phyloP scores from a whole-genome alignment of 2,113 vertebrate genomes.

The Erpornis zantholeuca region DNA sequence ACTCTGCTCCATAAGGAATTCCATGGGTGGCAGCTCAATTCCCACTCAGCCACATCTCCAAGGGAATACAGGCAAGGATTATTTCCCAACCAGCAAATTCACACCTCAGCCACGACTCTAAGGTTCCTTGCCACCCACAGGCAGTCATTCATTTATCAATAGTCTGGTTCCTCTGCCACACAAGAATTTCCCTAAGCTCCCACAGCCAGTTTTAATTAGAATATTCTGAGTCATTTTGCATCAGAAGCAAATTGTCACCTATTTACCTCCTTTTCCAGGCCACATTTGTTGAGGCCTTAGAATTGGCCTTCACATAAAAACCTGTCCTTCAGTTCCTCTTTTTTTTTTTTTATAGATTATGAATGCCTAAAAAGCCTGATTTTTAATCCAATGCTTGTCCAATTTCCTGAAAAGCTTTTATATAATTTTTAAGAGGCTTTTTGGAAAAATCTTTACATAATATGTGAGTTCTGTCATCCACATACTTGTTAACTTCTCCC shows the following conservation, averaged over 20 bases:
- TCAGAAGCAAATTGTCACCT: neutral
- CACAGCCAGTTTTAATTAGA: neutral
- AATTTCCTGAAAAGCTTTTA: neutral
- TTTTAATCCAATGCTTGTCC: neutral
- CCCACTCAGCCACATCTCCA: neutral
- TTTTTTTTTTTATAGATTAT: neutral
- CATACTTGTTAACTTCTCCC: neutral
- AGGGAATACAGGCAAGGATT: neutral
- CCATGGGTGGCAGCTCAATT: neutral
- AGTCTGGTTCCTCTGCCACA: neutral
- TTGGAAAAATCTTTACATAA: neutral
- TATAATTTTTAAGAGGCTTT: neutral
- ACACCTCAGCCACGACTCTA: neutral
- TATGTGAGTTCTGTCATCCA: neutral
- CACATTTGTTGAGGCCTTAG: neutral
- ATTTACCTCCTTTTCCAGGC: neutral
- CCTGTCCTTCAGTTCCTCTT: neutral
- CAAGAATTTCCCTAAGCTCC: neutral
- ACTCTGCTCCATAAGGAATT: neutral
- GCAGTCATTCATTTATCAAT: neutral
- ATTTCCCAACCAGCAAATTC: neutral
- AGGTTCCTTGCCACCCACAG: neutral
- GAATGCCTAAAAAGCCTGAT: neutral
- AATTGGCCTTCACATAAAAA: neutral
- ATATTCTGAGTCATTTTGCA: neutral